Evolutionary conservation across 2,113 vertebrate genomes (phyloP), one percentile per base, ranked within the genome.

Genomic region (Callospermophilus lateralis): DNA sequence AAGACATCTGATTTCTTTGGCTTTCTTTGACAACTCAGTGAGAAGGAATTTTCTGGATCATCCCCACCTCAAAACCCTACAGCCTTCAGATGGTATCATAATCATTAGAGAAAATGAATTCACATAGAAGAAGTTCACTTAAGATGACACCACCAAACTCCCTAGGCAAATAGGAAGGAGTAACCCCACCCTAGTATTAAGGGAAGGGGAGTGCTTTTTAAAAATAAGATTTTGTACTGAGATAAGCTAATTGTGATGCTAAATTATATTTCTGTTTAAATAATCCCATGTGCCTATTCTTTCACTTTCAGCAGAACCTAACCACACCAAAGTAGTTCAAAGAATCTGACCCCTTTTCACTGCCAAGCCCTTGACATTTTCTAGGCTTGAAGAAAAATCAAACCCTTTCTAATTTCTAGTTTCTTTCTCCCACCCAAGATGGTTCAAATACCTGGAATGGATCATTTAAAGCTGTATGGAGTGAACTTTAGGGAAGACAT

Each of bases 1-100:
- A 76, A 96, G 85, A 84, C 20, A 55, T 95, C 73, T 88, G 77
- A 90, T 84, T 96, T 93, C 88, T 94, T 88, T 81, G 90, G 78
- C 72, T 91, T 72, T 61, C 55, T 76, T 8, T 79, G 68, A 78
- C 83, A 92, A 45, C 30, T 95, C 61, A 51, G 1, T 42, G 37
- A 74, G 78, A 94, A 96, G 48, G 68, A 95, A 95, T 93, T 89
- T 87, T 53, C 92, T 94, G 83, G 63, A 90, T 81, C 78, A 74
- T 89, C 51, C 48, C 79, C 63, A 85, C 77, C 77, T 90, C 86
- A 86, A 89, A 89, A 89, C 10, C 67, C 78, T 39, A 39, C 22
- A 39, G 83, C 55, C 30, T 12, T 88, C 73, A 79, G 55, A 73
- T 32, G 83, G 42, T 39, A 88, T 63, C 20, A 84, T 17, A 93